Percentiles rank a stretch among this genome's conserved stretches.
Evolutionary conservation across 2,113 vertebrate species (phyloP).

Genomic region (Zosterops pallidus): DNA sequence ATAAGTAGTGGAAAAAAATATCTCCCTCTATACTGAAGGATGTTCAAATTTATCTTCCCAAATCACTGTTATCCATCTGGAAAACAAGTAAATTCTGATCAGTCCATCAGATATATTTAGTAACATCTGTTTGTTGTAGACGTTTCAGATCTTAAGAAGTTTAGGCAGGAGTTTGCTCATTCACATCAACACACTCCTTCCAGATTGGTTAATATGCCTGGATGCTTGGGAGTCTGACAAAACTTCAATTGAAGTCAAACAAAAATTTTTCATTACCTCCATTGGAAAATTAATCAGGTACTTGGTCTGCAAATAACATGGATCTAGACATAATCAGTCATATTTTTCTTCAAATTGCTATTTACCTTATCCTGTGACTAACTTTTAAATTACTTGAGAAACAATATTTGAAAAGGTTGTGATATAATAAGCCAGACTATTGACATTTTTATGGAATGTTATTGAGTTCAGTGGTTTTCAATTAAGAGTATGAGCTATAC

Average conservation of each 20-base stretch:
- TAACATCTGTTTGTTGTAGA: background rate
- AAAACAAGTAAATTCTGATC: background rate
- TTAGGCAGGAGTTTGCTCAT: background rate
- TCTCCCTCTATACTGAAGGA: background rate
- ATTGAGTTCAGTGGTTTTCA: background rate
- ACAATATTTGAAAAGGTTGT: slow-evolving; percentile 27
- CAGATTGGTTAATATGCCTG: background rate
- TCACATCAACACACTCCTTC: background rate
- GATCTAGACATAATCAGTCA: background rate
- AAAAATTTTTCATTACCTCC: background rate
- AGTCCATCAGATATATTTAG: background rate
- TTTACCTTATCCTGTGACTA: background rate
- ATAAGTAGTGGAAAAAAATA: background rate
- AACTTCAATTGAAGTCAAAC: slow-evolving; percentile 14
- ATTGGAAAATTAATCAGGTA: background rate
- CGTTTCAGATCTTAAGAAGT: background rate
- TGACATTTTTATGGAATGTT: background rate
- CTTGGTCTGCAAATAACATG: background rate
- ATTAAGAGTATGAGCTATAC: background rate
- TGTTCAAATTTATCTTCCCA: background rate
- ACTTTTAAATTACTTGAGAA: background rate
- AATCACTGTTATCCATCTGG: background rate
- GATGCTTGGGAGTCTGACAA: background rate
- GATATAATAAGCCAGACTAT: background rate
- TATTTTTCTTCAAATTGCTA: slow-evolving; percentile 16